These are phyloP conservation scores for Hylomyscus alleni DNA, from an alignment of 2,797 vertebrate species.

Conservation along the genomic window DNA sequence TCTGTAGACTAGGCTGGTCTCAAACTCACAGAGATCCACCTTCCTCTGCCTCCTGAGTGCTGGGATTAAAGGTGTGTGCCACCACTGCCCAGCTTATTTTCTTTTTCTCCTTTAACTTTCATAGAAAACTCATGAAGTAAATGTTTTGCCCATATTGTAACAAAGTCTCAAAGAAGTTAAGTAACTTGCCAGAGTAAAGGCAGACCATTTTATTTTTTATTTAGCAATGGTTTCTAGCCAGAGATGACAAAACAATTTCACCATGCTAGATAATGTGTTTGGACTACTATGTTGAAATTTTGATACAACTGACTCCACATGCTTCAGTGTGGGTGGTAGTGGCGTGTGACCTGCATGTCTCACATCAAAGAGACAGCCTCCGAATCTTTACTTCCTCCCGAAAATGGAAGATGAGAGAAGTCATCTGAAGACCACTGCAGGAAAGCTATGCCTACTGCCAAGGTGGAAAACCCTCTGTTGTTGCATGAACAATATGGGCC, in stretches of 20 bases:
- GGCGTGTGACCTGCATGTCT: background rate
- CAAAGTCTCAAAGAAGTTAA: background rate
- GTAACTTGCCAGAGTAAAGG: constrained; percentile 20
- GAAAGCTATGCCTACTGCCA: background rate
- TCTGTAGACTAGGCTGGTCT: too few species aligned
- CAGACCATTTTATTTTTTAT: constrained; percentile 32
- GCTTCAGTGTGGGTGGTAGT: background rate
- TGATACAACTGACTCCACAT: background rate
- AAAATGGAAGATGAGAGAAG: constrained; percentile 21
- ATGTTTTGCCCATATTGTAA: constrained; percentile 48
- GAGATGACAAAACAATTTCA: background rate
- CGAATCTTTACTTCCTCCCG: constrained; percentile 1
- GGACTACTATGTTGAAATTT: background rate
- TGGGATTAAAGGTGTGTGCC: too few species aligned
- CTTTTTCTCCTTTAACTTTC: constrained; percentile 57
- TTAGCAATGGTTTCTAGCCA: constrained; percentile 22
- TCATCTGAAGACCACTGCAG: background rate
- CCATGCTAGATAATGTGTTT: background rate
- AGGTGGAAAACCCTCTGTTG: background rate
- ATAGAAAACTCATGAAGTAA: constrained; percentile 7
- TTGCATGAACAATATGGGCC: background rate
- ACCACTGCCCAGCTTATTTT: constrained; percentile 5
- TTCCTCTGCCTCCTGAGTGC: too few species aligned
- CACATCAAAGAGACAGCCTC: background rate
- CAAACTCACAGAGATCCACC: too few species aligned